Percentiles rank a stretch among this genome's conserved stretches.
phyloP scores from a whole-genome alignment of 2,113 vertebrate species.

The Heterotilapia buettikoferi region DNA sequence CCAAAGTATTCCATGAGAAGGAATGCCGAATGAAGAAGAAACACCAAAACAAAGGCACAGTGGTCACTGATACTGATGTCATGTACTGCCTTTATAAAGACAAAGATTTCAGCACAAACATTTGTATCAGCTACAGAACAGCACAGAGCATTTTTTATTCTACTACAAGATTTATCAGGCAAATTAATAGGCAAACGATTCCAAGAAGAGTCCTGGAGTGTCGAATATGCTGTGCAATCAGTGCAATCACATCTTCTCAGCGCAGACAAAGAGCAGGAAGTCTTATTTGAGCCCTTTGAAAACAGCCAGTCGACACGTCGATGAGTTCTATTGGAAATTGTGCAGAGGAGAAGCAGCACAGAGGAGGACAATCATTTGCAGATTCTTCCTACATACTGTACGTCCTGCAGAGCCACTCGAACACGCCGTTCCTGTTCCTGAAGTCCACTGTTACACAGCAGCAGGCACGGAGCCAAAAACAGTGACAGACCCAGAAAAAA shows the following conservation, averaged over 20 bases:
- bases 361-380: not conserved
- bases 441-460: not conserved
- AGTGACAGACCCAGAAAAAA: not conserved
- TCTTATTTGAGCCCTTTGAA: not conserved
- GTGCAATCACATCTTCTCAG: not conserved
- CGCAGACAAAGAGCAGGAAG: not conserved
- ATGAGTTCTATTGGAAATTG: not conserved
- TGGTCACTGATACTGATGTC: constrained; percentile 31
- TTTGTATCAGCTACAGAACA: constrained; percentile 45
- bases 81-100: not conserved
- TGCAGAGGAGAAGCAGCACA: not conserved
- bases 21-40: not conserved
- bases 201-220: not conserved
- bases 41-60: constrained; percentile 7
- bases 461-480: not conserved
- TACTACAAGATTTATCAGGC: not conserved
- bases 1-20: not conserved
- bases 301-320: not conserved
- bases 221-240: not conserved
- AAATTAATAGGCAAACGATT: constrained; percentile 26
- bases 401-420: not conserved
- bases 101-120: constrained; percentile 26
- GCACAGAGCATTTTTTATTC: constrained; percentile 8
- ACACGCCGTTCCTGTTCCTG: not conserved
- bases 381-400: not conserved